Conservation (phyloP, 2,113 vertebrate species). For the Dicrurus megarhynchus region DNA sequence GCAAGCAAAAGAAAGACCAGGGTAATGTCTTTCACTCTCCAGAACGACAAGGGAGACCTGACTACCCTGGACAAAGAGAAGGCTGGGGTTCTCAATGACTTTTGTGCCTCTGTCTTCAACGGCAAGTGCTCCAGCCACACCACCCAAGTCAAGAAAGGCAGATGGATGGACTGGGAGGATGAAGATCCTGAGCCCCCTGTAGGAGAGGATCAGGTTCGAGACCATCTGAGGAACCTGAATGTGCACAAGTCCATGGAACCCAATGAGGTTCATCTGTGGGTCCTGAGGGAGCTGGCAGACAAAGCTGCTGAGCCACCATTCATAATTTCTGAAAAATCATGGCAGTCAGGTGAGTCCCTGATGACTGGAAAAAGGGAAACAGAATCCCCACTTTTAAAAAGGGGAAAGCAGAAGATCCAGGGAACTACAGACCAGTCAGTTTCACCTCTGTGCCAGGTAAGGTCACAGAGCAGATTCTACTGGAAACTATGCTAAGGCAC, state of each 20-base stretch:
- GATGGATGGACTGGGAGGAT: background rate
- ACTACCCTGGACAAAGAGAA: background rate
- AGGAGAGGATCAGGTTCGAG: background rate
- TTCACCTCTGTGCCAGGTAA: background rate
- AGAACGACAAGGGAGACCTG: background rate
- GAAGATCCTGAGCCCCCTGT: background rate
- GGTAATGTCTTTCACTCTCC: background rate
- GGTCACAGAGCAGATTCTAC: background rate
- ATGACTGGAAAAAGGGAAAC: background rate
- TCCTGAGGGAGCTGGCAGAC: background rate
- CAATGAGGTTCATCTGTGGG: rapidly evolving
- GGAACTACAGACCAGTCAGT: background rate
- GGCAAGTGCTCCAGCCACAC: background rate
- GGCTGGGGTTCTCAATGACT: background rate
- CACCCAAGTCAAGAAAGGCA: background rate
- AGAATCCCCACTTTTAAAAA: background rate
- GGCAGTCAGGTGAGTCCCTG: background rate
- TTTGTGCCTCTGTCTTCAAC: background rate
- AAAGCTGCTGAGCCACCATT: background rate
- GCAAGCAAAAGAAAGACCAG: background rate
- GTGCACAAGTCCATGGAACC: background rate
- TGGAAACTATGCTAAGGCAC: background rate
- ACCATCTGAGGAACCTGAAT: background rate
- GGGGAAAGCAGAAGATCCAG: rapidly evolving
- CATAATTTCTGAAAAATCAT: background rate